Conservation (phyloP, 2,888 invertebrate genomes). For the Tetanocera ferruginea region DNA sequence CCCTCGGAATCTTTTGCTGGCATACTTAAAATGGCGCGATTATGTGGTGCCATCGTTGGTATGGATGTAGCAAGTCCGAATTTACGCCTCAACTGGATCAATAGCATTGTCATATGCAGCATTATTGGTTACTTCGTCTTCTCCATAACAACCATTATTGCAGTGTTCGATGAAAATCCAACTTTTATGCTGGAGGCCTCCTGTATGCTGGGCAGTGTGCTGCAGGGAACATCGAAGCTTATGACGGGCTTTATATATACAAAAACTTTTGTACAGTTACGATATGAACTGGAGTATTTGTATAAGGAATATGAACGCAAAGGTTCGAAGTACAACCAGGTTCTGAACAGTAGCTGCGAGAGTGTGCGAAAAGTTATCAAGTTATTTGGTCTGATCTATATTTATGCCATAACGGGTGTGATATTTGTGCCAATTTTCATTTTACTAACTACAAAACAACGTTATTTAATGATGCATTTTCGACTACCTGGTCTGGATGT, state of each 20-base stretch:
- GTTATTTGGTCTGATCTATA: constrained; percentile 7
- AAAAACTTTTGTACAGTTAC: constrained; percentile 31
- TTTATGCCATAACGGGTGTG: neutral
- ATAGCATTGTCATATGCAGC: constrained; percentile 19
- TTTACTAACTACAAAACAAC: neutral
- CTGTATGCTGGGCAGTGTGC: constrained; percentile 50
- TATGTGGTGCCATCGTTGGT: constrained; percentile 45
- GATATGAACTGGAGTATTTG: constrained; percentile 34
- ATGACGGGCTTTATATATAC: constrained; percentile 35
- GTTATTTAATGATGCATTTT: constrained; percentile 41
- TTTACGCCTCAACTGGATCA: constrained; percentile 46
- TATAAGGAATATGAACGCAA: constrained; percentile 46
- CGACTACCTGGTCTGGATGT: constrained; percentile 38
- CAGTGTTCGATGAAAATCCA: constrained; percentile 46
- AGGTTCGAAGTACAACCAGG: constrained; percentile 40
- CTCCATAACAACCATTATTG: constrained; percentile 44
- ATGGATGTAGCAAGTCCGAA: constrained; percentile 46
- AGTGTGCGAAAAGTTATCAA: constrained; percentile 34
- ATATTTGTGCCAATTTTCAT: neutral
- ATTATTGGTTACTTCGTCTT: constrained; percentile 45
- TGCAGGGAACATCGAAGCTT: constrained; percentile 52
- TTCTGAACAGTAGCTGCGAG: constrained; percentile 35
- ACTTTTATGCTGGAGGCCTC: constrained; percentile 48
- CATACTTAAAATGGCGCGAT: constrained; percentile 40
- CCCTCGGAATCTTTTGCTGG: constrained; percentile 41